These are phyloP conservation scores for Arizona elegans DNA, from an alignment of 2,113 vertebrate genomes.

Conservation along the genomic window DNA sequence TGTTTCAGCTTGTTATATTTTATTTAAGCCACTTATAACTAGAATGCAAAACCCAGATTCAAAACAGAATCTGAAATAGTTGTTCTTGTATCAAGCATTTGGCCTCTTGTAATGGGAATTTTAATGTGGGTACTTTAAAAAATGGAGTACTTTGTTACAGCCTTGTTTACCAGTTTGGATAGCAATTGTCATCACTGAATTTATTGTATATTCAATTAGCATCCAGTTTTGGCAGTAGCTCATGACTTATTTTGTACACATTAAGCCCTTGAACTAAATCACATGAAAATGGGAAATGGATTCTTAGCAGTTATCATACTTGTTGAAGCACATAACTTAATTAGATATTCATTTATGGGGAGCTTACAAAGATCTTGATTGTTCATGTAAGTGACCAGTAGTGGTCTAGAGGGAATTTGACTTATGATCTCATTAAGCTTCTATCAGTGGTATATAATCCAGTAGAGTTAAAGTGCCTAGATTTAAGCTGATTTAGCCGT, in stretches of 20 bases:
- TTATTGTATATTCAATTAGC: not conserved
- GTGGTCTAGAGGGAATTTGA: not conserved
- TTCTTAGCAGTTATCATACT: not conserved
- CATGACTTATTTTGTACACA: constrained; percentile 17
- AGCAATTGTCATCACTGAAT: constrained; percentile 36
- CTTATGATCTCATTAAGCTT: not conserved
- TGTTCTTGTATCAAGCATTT: constrained; percentile 43
- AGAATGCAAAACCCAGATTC: not conserved
- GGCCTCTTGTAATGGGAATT: constrained; percentile 44
- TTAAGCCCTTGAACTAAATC: constrained; percentile 8
- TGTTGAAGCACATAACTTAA: not conserved
- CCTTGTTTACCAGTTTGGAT: constrained; percentile 41
- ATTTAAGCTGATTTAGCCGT: not conserved
- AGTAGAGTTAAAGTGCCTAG: constrained; percentile 10
- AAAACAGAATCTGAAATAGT: not conserved
- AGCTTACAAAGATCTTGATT: not conserved
- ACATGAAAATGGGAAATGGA: not conserved
- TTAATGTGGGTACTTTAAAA: constrained; percentile 25
- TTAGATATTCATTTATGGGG: not conserved
- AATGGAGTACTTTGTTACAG: constrained; percentile 12
- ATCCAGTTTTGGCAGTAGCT: constrained; percentile 35
- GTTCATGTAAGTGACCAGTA: not conserved
- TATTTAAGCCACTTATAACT: not conserved
- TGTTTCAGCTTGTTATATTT: not conserved
- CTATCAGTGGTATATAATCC: constrained; percentile 9